phyloP scores from a whole-genome alignment of 35 echinoderm and acorn worm genomes.

The Anneissia japonica region DNA sequence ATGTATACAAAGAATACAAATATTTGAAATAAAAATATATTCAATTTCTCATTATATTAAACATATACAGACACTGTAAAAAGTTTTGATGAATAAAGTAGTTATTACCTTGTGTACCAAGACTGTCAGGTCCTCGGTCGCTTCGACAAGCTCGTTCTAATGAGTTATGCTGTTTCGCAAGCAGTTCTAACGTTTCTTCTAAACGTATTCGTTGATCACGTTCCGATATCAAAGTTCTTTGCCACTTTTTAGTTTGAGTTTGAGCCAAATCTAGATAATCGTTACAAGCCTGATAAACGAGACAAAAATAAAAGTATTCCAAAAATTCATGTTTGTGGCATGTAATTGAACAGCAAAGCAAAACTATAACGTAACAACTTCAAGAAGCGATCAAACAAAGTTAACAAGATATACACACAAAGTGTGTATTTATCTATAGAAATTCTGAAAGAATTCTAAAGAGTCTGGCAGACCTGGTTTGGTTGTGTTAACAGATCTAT shows the following conservation, averaged over 20 bases:
- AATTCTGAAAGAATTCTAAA: background rate
- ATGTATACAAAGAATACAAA: too few relatives aligned
- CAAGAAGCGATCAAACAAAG: background rate
- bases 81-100: too few relatives aligned
- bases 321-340: too few relatives aligned
- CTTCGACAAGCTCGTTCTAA: conserved; percentile 78
- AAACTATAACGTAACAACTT: too few relatives aligned
- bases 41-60: too few relatives aligned
- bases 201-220: conserved; percentile 69
- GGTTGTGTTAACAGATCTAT: background rate
- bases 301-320: background rate
- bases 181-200: conserved; percentile 92
- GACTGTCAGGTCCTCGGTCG: conserved; percentile 39
- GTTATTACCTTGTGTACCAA: background rate
- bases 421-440: too few relatives aligned
- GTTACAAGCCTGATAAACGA: conserved; percentile 53
- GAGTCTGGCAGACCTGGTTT: background rate
- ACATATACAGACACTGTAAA: too few relatives aligned
- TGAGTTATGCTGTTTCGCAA: conserved; percentile 93
- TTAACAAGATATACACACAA: background rate
- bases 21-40: too few relatives aligned
- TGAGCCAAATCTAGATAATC: conserved; percentile 51
- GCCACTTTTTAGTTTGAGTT: conserved; percentile 94
- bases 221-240: conserved; percentile 75
- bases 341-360: background rate